Conservation (phyloP, 2,888 invertebrate species). For the Noctua janthina region DNA sequence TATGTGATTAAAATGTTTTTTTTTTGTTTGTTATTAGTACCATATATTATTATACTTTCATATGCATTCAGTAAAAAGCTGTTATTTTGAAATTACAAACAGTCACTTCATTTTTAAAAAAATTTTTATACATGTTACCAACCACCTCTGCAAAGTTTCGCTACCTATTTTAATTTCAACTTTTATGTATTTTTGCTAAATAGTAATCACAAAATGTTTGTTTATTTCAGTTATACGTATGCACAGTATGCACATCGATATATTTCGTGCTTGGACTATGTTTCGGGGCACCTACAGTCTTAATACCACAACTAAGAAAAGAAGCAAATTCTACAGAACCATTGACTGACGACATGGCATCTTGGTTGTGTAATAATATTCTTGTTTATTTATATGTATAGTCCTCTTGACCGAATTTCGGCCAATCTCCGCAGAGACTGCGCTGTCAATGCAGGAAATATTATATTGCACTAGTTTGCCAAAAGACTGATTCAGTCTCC, state of each 20-base stretch:
- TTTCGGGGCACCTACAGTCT: slow-evolving; percentile 76
- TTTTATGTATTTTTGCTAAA: neutral
- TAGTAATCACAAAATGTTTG: slow-evolving; percentile 2
- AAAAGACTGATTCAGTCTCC: neutral
- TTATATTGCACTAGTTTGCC: too few species aligned
- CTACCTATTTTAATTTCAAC: neutral
- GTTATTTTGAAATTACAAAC: neutral
- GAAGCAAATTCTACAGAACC: slow-evolving; percentile 69
- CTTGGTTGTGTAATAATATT: slow-evolving; percentile 75
- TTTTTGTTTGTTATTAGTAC: neutral
- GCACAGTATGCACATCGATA: slow-evolving; percentile 70
- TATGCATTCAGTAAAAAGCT: neutral
- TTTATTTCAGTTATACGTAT: slow-evolving; percentile 71
- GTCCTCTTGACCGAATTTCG: neutral
- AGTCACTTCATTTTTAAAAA: neutral
- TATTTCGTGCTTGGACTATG: slow-evolving; percentile 74
- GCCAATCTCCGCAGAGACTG: neutral
- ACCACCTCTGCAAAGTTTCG: neutral
- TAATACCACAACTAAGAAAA: slow-evolving; percentile 74
- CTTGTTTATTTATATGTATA: slow-evolving; percentile 16
- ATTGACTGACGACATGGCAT: slow-evolving; percentile 73
- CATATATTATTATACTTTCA: neutral
- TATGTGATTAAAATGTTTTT: neutral
- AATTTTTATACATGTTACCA: neutral
- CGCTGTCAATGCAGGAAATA: neutral